These are phyloP conservation scores for Diorhabda elongata DNA, from an alignment of 1,140 invertebrate genomes.

Conservation along the genomic window DNA sequence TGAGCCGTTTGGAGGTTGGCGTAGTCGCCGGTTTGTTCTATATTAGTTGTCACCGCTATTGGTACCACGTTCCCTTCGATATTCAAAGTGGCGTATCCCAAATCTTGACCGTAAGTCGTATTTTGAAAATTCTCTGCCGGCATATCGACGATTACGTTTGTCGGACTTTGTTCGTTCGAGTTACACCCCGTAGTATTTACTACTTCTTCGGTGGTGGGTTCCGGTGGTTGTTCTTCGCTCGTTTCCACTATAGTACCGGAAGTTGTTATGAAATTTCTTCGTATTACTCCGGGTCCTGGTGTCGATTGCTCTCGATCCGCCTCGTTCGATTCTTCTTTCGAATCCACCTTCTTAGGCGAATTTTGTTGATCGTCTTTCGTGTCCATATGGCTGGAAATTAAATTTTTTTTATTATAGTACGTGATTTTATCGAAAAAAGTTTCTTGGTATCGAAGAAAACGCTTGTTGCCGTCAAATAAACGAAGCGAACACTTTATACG, in stretches of 20 bases:
- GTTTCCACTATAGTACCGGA: slow-evolving; percentile 34
- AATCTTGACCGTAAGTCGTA: not conserved
- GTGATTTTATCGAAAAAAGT: not conserved
- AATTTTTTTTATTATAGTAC: not conserved
- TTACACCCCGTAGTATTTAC: slow-evolving; percentile 28
- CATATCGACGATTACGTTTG: slow-evolving; percentile 14
- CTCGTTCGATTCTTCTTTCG: slow-evolving; percentile 11
- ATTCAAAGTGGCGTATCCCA: slow-evolving; percentile 7
- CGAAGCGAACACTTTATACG: no score
- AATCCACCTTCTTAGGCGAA: slow-evolving; percentile 19
- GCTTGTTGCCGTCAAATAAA: no score
- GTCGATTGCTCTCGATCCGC: not conserved
- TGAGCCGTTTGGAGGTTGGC: slow-evolving; percentile 36
- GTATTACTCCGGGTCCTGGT: slow-evolving; percentile 23
- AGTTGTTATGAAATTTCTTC: slow-evolving; percentile 32
- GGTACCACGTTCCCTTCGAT: slow-evolving; percentile 11
- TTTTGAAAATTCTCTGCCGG: slow-evolving; percentile 3
- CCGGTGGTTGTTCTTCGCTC: slow-evolving; percentile 29
- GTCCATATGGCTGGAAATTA: slow-evolving; percentile 25
- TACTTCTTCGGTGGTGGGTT: slow-evolving; percentile 30
- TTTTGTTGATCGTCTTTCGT: slow-evolving; percentile 20
- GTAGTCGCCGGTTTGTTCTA: slow-evolving; percentile 31
- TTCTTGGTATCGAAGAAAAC: not conserved
- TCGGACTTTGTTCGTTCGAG: slow-evolving; percentile 20
- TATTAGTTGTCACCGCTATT: slow-evolving; percentile 17